Evolutionary conservation across 2,888 invertebrate species (phyloP).

Genomic region (Xylota sylvarum): DNA sequence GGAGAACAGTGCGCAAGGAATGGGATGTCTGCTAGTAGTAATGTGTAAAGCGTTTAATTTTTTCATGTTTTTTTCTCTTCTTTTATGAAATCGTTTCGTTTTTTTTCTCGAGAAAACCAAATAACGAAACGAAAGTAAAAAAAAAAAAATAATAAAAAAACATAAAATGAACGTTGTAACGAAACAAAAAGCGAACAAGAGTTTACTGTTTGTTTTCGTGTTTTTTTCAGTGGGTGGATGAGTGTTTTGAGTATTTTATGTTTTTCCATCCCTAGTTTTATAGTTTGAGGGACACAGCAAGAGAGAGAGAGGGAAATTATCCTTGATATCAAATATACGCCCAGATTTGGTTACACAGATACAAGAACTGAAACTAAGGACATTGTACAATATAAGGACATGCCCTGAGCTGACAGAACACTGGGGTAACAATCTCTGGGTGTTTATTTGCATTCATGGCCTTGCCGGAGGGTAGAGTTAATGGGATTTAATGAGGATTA

Average conservation of each 20-base stretch:
- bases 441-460: constrained; percentile 47
- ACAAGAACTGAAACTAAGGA: constrained; percentile 38
- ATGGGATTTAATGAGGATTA: constrained; percentile 70
- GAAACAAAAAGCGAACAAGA: constrained; percentile 75
- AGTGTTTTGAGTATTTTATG: constrained; percentile 68
- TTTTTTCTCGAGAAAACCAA: constrained; percentile 73
- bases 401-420: constrained; percentile 54
- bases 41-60: constrained; percentile 75
- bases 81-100: constrained; percentile 76
- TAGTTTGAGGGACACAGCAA: constrained; percentile 16
- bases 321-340: constrained; percentile 60
- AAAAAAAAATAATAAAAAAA: constrained; percentile 54
- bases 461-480: constrained; percentile 60
- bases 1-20: constrained; percentile 81
- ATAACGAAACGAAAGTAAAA: constrained; percentile 73
- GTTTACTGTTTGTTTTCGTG: constrained; percentile 71
- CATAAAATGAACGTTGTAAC: constrained; percentile 66
- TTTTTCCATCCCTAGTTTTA: constrained; percentile 21
- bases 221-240: constrained; percentile 60
- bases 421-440: constrained; percentile 46
- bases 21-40: constrained; percentile 77
- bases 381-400: constrained; percentile 12
- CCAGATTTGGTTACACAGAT: constrained; percentile 51
- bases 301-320: constrained; percentile 46
- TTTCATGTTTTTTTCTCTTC: constrained; percentile 68